phyloP scores from a whole-genome alignment of 2,113 vertebrate species.

The Ochotona curzoniae region DNA sequence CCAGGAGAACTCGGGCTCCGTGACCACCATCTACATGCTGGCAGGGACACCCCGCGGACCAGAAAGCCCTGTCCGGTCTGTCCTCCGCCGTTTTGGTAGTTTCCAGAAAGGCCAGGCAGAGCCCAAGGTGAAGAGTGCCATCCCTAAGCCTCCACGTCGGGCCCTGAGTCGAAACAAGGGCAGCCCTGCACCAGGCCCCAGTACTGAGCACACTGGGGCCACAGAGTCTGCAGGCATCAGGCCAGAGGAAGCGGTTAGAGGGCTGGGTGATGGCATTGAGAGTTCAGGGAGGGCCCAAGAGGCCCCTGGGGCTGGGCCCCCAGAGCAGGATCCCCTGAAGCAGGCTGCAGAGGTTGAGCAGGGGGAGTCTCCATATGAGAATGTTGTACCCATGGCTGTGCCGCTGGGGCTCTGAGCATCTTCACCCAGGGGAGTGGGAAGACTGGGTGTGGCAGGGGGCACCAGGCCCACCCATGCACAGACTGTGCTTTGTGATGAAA shows the following conservation, averaged over 20 bases:
- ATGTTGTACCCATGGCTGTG: constrained; percentile 78
- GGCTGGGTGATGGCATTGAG: constrained; percentile 76
- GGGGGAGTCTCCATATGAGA: constrained; percentile 94
- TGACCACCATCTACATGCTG: constrained; percentile 93
- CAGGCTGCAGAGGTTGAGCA: constrained; percentile 70
- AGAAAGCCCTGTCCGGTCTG: constrained; percentile 90
- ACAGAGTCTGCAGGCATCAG: neutral
- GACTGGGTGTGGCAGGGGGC: neutral
- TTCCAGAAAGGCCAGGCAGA: constrained; percentile 89
- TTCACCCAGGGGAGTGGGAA: neutral
- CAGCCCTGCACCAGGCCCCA: neutral
- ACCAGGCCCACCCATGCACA: neutral
- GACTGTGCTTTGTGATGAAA: neutral
- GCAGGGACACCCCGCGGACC: constrained; percentile 87
- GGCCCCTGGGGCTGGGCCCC: neutral
- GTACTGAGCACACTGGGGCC: constrained; percentile 81
- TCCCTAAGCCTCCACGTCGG: constrained; percentile 91
- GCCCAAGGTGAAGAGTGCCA: constrained; percentile 83
- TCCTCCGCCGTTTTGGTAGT: constrained; percentile 92
- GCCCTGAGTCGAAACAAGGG: constrained; percentile 84
- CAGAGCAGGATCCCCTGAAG: neutral
- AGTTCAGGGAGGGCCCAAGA: constrained; percentile 60
- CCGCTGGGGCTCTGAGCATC: neutral
- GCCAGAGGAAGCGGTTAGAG: constrained; percentile 52
- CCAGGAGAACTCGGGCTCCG: constrained; percentile 72